Conservation (phyloP, 1,140 invertebrate species). For the Phocides pigmalion region DNA sequence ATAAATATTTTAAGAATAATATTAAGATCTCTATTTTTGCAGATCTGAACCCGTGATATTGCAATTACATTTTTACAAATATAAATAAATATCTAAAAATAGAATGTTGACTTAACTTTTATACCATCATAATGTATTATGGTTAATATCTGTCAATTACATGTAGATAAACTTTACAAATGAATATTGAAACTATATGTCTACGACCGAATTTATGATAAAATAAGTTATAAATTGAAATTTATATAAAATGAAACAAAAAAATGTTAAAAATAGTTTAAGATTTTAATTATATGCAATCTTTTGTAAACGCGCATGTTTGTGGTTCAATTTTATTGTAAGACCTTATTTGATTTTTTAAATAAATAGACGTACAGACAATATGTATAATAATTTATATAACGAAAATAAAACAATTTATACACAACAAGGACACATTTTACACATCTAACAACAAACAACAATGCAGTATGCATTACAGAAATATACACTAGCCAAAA, state of each 20-base stretch:
- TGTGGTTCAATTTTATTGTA: slow-evolving; percentile 6
- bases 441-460: slow-evolving; percentile 72
- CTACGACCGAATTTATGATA: not conserved
- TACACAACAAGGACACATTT: not conserved
- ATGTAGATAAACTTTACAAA: not conserved
- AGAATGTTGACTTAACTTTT: not conserved
- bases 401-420: slow-evolving; percentile 50
- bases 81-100: not conserved
- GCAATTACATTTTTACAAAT: not conserved
- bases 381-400: slow-evolving; percentile 51
- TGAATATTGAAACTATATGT: not conserved
- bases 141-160: not conserved
- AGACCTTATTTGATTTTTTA: slow-evolving; percentile 1
- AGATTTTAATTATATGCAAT: not conserved
- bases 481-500: not conserved
- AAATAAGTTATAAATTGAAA: not conserved
- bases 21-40: not conserved
- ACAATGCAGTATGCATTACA: slow-evolving; percentile 16
- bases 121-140: not conserved
- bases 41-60: not conserved
- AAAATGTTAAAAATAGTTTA: not conserved
- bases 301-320: not conserved
- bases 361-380: not conserved
- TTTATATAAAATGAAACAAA: not conserved
- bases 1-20: not conserved